Evolutionary conservation across 2,797 vertebrate genomes (phyloP).

Genomic region (Apogon talboti): DNA sequence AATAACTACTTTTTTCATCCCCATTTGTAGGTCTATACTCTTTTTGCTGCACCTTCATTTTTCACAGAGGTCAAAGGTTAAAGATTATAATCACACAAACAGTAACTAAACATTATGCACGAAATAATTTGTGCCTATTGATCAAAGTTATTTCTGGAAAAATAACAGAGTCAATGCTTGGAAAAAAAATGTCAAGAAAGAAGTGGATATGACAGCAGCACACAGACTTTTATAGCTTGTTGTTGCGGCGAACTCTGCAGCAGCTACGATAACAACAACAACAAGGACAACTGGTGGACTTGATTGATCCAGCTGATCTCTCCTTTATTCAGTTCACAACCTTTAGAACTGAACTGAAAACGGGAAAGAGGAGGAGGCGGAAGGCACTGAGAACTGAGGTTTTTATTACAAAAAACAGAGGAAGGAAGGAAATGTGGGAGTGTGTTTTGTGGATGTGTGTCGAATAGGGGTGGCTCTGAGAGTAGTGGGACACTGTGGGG

Average conservation of each 20-base stretch:
- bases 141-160: neutral
- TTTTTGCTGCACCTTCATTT: neutral
- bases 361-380: constrained; percentile 9
- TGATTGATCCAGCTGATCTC: constrained; percentile 52
- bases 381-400: constrained; percentile 12
- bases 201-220: too few relatives aligned
- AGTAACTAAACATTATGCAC: neutral
- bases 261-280: neutral
- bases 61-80: neutral
- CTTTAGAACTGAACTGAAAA: constrained; percentile 62
- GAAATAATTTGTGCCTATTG: neutral
- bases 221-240: too few relatives aligned
- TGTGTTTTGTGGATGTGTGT: constrained; percentile 26
- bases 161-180: neutral
- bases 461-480: constrained; percentile 29
- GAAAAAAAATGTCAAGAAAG: neutral
- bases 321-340: constrained; percentile 63
- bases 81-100: neutral
- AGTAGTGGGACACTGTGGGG: constrained; percentile 62
- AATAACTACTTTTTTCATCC: neutral
- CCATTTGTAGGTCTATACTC: neutral
- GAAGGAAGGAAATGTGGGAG: constrained; percentile 20
- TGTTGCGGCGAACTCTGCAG: too few relatives aligned
- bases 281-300: constrained; percentile 36
- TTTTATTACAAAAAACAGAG: constrained; percentile 1